Conservation (phyloP, 2,888 invertebrate genomes). For the Elegia similella region DNA sequence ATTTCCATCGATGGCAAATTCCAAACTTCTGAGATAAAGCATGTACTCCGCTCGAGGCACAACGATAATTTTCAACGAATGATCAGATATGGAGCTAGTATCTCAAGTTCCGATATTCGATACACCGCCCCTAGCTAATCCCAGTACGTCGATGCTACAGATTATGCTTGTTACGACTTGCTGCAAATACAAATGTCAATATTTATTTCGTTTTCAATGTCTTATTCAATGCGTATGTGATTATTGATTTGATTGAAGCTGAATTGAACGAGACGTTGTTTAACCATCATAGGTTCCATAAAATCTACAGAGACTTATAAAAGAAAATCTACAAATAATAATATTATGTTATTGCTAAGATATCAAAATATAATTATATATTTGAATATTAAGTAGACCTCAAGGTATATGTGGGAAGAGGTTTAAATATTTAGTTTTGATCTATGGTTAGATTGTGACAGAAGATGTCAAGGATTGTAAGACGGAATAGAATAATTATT, state of each 20-base stretch:
- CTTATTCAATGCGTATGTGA: neutral
- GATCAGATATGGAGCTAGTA: constrained; percentile 22
- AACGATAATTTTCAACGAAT: constrained; percentile 28
- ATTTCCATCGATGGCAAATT: constrained; percentile 10
- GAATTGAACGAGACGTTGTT: neutral
- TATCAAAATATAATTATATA: neutral
- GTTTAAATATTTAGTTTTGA: too few relatives aligned
- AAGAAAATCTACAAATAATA: too few relatives aligned
- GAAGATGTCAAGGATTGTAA: too few relatives aligned
- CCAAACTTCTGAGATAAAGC: constrained; percentile 10
- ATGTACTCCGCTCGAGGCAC: neutral
- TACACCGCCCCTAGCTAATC: constrained; percentile 19
- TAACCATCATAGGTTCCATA: neutral
- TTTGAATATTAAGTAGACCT: neutral
- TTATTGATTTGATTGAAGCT: neutral
- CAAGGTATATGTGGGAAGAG: too few relatives aligned
- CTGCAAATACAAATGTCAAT: neutral
- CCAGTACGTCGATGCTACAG: neutral
- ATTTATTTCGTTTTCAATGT: neutral
- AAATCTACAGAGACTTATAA: too few relatives aligned
- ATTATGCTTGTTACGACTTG: constrained; percentile 1
- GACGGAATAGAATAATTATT: too few relatives aligned
- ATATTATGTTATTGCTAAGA: neutral
- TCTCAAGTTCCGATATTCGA: constrained; percentile 22
- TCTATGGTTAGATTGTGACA: too few relatives aligned